phyloP scores from a whole-genome alignment of 2,888 invertebrate genomes.

The Philonicus albiceps region DNA sequence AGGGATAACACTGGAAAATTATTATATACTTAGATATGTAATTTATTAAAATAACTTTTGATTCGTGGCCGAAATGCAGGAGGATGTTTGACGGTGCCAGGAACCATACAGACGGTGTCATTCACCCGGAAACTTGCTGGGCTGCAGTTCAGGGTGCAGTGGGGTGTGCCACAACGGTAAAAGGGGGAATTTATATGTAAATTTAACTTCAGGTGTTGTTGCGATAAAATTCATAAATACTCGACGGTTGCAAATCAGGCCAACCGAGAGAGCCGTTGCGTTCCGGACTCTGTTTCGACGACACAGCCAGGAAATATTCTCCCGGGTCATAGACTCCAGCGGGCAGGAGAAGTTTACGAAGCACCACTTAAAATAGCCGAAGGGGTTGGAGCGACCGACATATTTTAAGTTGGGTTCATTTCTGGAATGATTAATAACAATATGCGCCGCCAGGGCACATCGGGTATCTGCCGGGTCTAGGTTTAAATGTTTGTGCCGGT shows the following conservation, averaged over 20 bases:
- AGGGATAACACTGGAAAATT: not conserved
- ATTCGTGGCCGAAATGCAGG: not conserved
- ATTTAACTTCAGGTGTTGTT: conserved; percentile 35
- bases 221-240: conserved; percentile 37
- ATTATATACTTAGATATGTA: not conserved
- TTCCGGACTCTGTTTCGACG: not conserved
- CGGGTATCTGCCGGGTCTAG: not conserved
- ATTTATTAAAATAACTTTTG: not conserved
- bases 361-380: not conserved
- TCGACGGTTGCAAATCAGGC: not conserved
- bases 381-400: not conserved
- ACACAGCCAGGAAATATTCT: not conserved
- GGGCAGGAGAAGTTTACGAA: not conserved
- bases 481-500: not conserved
- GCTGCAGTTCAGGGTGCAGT: not conserved
- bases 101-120: not conserved
- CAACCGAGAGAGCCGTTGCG: not conserved
- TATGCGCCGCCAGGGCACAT: not conserved
- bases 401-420: conserved; percentile 9
- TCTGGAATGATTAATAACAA: conserved; percentile 10
- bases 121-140: not conserved
- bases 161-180: not conserved
- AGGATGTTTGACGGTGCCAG: not conserved
- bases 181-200: conserved; percentile 20
- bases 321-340: not conserved